Base-by-base conservation (phyloP, 2,797 vertebrate species). In the Novumbra hubbsi region DNA sequence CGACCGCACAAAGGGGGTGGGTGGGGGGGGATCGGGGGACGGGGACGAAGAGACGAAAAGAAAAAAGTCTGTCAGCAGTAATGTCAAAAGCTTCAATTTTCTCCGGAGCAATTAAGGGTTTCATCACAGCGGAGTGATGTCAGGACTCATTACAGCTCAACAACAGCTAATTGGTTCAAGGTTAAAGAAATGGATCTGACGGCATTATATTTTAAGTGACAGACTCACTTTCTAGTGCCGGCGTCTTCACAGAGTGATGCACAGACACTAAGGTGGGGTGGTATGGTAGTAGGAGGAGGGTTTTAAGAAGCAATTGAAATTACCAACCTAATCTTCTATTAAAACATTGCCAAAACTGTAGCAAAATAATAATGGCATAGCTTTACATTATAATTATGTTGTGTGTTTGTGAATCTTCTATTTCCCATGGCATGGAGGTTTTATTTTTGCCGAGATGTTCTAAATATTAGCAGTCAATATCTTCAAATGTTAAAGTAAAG, bases 121-220 rank as follows among this genome's bases (percentile, higher is more conserved):
- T 94, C 91, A 93, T 94, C 92, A 93, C 92, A 89, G 88, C 86
- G 81, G 92, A 92, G 90, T 82, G 87, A 90, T 93, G 93, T 94
- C 93, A 93, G 88, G 90, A 91, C 90, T 94, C 90, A 94, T 95
- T 93, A 94, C 71, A 76, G 81, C 90, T 93, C 92, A 90, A 91
- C 92, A 89, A 92, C 91, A 88, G 90, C 92, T 94, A 94, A 95
- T 95, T 94, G 93, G 92, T 94, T 93, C 91, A 93, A 94, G 93
- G 93, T 94, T 94, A 93, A 93, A 93, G 93, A 92, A 92, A 91
- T 93, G 92, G 91, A 94, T 94, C 92, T 94, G 92, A 94, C 90
- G 89, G 91, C 91, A 93, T 92, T 93, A 92, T 92, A 93, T 93
- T 93, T 92, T 92, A 94, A 94, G 92, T 94, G 93, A 93, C 93